These are phyloP conservation scores for Drosophila nr. perissopoda DNA, from an alignment of 2,888 invertebrate species.

Conservation along the genomic window DNA sequence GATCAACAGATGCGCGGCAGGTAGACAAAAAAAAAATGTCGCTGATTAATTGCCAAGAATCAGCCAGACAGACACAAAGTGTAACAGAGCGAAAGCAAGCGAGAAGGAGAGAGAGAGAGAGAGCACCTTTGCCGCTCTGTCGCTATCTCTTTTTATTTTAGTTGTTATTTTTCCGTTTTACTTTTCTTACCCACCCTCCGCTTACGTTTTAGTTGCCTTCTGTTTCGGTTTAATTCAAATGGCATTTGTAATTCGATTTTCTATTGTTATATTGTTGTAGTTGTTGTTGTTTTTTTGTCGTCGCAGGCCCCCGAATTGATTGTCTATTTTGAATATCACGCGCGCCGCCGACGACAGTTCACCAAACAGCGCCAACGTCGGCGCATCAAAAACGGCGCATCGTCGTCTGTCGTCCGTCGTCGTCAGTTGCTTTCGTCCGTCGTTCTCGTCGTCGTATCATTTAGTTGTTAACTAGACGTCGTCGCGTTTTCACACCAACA, in stretches of 20 bases:
- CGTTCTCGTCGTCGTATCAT: slow-evolving; percentile 56
- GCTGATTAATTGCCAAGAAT: slow-evolving; percentile 43
- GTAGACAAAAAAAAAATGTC: slow-evolving; percentile 40
- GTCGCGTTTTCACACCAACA: slow-evolving; percentile 45
- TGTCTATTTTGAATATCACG: slow-evolving; percentile 78
- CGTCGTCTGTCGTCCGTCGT: slow-evolving; percentile 8
- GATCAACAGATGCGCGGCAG: slow-evolving; percentile 45
- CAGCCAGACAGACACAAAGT: slow-evolving; percentile 6
- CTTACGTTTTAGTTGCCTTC: slow-evolving; percentile 24
- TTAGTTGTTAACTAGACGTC: slow-evolving; percentile 75
- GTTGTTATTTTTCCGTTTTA: slow-evolving; percentile 40
- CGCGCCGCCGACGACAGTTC: slow-evolving; percentile 57
- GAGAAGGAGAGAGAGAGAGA: neutral
- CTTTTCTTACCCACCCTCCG: slow-evolving; percentile 11
- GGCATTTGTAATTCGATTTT: slow-evolving; percentile 75
- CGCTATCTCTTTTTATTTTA: slow-evolving; percentile 33
- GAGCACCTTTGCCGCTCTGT: slow-evolving; percentile 4
- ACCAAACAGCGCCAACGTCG: slow-evolving; percentile 61
- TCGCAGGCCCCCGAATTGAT: slow-evolving; percentile 75
- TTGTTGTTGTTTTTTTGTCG: slow-evolving; percentile 67
- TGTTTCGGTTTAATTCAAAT: slow-evolving; percentile 69
- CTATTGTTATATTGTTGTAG: slow-evolving; percentile 62
- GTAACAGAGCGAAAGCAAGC: neutral
- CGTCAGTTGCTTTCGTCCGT: slow-evolving; percentile 33
- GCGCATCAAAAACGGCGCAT: slow-evolving; percentile 46